Evolutionary conservation across 30 jellyfish, hydroid and myxozoan genomes (phyloP), one percentile per base, ranked within the genome.

Genomic region (Turritopsis rubra): DNA sequence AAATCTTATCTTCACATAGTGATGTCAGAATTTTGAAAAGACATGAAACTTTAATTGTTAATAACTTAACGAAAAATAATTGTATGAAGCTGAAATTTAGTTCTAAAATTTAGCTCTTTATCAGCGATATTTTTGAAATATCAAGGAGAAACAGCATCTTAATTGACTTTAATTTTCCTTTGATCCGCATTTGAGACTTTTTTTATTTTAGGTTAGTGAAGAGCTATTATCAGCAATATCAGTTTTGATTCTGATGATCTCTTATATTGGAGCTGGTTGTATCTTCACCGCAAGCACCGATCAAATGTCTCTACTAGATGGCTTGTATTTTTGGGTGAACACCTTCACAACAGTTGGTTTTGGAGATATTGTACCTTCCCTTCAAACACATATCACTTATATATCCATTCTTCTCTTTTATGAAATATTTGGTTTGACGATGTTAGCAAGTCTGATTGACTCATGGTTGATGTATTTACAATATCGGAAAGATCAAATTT

Each of bases 331-430:
- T 73, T 88, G 96, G 96, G 79, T 88, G 30, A 84, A 31, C n/a
- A 88, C 91, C 1, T 75, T 83, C 53, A 65, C 96, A 13, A 88
- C 96, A 18, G 79, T 68, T 25, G 96, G 96, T 1, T 88, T 88
- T 28, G 91, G 91, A 13, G 96, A 88, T 52, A 71, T 83, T 21
- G 53, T 79, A 27, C 80, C 77, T 29, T 29, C 66, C 41, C 54
- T 54, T 31, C 22, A 85, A 53, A 27, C 29, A 52, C 27, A 72
- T 21, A 21, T 75, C 88, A 30, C 31, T 71, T 29, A 28, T 29
- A 4, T 20, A 26, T 79, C 79, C 52, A 29, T 81, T 1, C 83
- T 89, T 86, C 71, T 88, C 71, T 79, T 88, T 54, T 88, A 83
- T 81, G 83, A 83, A 74, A 81, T 86, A 88, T 83, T 88, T 70